Evolutionary conservation across 2,113 vertebrate genomes (phyloP), one percentile per base, ranked within the genome.

Genomic region (Asarcornis scutulata): DNA sequence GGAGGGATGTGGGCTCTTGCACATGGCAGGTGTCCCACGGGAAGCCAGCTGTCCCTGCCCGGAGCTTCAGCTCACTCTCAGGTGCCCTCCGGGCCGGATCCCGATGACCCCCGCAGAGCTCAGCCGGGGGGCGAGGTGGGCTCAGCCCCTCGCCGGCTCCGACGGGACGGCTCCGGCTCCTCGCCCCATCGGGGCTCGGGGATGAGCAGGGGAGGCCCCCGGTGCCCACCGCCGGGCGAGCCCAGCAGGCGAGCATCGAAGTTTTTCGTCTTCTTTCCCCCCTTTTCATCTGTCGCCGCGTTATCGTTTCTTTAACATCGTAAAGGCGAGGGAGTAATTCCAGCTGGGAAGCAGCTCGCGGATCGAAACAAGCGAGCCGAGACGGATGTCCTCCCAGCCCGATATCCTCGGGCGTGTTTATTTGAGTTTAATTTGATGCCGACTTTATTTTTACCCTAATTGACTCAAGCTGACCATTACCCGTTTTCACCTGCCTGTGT

Each of bases 361-460:
- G 74, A 3, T 6, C 17, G 55, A 71, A 86, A 52, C 36, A 9
- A 76, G 59, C 4, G 0, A 3, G 48, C 36, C 64, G 62, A 34
- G 59, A 4, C 2, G 3, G 23, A 9, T 32, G 36, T 27, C 48
- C 68, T 81, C 38, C 29, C 31, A 69, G 60, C 59, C 72, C 34
- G 4, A 14, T 7, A 44, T 13, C 52, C 55, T 85, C 44, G 27
- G 34, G 17, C 59, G 22, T 16, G 18, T 40, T 44, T 25, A 77
- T 50, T 36, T 42, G 34, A 18, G 23, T 3, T n/a, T 8, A 13
- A 40, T 81, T 71, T 59, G 31, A 69, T 1, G 13, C 13, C 12
- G 4, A 21, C 29, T 55, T 56, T 18, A 17, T 83, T 40, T 93
- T 92, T 75, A 91, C 29, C 34, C 85, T 90, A 75, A 86, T 96